Evolutionary conservation across 2,888 invertebrate species (phyloP).

Genomic region (Aspidiotus destructor): DNA sequence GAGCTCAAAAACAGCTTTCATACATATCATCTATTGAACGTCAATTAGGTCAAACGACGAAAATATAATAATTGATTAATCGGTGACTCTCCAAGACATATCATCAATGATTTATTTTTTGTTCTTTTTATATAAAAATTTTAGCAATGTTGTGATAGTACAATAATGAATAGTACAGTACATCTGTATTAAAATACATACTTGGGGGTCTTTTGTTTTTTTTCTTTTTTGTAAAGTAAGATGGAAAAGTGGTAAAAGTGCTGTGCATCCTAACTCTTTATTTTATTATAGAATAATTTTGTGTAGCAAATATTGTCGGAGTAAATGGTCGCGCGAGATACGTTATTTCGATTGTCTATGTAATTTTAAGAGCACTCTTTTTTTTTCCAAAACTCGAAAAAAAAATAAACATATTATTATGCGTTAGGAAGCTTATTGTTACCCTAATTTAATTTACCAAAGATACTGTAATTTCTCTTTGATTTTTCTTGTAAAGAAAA

Average conservation of each 20-base stretch:
- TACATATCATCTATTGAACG: no score
- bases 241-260: conserved; percentile 1
- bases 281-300: conserved; percentile 7
- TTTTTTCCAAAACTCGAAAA: no score
- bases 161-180: background rate
- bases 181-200: background rate
- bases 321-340: no score
- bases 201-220: background rate
- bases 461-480: background rate
- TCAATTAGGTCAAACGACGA: no score
- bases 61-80: no score
- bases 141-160: conserved; percentile 11
- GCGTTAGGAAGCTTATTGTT: conserved; percentile 18
- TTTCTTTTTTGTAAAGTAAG: no score
- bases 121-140: background rate
- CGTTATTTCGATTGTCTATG: no score
- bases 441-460: conserved; percentile 14
- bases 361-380: no score
- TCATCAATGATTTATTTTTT: no score
- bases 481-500: conserved; percentile 9
- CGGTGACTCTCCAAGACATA: no score
- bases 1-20: no score
- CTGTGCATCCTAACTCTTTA: conserved; percentile 22
- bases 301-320: background rate
- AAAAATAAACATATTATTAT: background rate